Conservation (phyloP, 1,140 invertebrate species). For the Drosophila bocki region DNA sequence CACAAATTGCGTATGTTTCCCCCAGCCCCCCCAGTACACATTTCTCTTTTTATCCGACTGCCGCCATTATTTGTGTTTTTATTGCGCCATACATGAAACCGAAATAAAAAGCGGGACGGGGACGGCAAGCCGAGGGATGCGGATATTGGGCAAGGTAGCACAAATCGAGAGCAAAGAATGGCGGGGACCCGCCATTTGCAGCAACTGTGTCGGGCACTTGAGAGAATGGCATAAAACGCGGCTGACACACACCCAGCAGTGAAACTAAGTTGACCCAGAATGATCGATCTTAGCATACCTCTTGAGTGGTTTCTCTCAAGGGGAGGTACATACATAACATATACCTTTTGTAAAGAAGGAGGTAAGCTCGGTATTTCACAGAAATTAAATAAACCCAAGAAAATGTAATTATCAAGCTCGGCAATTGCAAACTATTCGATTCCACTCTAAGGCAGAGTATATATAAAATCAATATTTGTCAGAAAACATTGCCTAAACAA, state of each 20-base stretch:
- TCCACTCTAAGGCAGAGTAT: too few relatives aligned
- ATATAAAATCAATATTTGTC: background rate
- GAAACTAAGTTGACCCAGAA: background rate
- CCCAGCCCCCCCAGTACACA: slow-evolving; percentile 20
- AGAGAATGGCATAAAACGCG: slow-evolving; percentile 59
- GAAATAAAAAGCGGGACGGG: slow-evolving; percentile 52
- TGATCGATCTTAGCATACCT: slow-evolving; percentile 24
- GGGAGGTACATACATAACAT: too few relatives aligned
- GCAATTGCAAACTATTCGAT: background rate
- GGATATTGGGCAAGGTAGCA: slow-evolving; percentile 38
- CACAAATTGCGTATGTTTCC: slow-evolving; percentile 75
- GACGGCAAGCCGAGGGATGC: slow-evolving; percentile 7
- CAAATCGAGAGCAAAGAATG: slow-evolving; percentile 44
- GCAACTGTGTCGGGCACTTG: slow-evolving; percentile 75
- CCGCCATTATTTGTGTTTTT: slow-evolving; percentile 79
- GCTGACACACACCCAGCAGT: slow-evolving; percentile 53
- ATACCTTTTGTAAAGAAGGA: background rate
- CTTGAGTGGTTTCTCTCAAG: background rate
- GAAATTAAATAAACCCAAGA: background rate
- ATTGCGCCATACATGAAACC: slow-evolving; percentile 76
- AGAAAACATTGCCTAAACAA: background rate
- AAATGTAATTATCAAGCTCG: background rate
- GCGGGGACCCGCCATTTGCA: slow-evolving; percentile 62
- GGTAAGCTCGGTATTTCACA: too few relatives aligned
- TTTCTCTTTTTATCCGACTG: slow-evolving; percentile 52